phyloP scores from a whole-genome alignment of 1,140 invertebrate species.

The Drosophila bocki region DNA sequence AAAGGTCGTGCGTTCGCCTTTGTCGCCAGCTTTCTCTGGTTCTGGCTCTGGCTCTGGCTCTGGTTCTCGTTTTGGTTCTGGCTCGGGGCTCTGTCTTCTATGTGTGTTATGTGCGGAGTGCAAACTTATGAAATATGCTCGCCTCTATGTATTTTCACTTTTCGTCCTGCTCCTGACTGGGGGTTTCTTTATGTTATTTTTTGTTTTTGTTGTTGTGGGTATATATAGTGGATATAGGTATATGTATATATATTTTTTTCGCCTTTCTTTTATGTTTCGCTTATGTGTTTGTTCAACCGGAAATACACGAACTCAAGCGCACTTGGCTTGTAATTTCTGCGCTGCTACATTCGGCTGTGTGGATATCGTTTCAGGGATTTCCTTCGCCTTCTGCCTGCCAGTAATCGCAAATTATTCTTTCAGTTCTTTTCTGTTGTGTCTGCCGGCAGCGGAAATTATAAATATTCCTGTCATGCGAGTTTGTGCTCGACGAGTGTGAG shows the following conservation, averaged over 20 bases:
- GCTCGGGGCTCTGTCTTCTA: conserved; percentile 48
- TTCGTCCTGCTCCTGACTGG: conserved; percentile 54
- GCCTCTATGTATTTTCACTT: conserved; percentile 78
- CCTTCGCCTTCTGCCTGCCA: conserved; percentile 69
- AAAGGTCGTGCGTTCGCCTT: conserved; percentile 81
- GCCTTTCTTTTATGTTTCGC: conserved; percentile 79
- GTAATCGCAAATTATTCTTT: conserved; percentile 78
- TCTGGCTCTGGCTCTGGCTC: conserved; percentile 38
- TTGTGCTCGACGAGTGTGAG: conserved; percentile 39
- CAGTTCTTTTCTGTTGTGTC: conserved; percentile 57
- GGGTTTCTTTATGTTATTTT: conserved; percentile 38
- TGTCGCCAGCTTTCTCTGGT: conserved; percentile 67
- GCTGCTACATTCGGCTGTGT: conserved; percentile 32
- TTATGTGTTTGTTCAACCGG: conserved; percentile 85
- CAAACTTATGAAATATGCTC: conserved; percentile 82
- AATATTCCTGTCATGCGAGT: conserved; percentile 75
- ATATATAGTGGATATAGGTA: conserved; percentile 46
- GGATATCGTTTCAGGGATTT: conserved; percentile 55
- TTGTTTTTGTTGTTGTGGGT: conserved; percentile 35
- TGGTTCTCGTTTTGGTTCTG: conserved; percentile 25
- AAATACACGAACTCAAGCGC: conserved; percentile 83
- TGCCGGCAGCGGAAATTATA: conserved; percentile 75
- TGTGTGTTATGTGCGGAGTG: conserved; percentile 33
- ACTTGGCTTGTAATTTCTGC: conserved; percentile 72
- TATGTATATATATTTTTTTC: conserved; percentile 40